Conservation (phyloP, 2,797 vertebrate genomes). For the Rachycentron canadum region DNA sequence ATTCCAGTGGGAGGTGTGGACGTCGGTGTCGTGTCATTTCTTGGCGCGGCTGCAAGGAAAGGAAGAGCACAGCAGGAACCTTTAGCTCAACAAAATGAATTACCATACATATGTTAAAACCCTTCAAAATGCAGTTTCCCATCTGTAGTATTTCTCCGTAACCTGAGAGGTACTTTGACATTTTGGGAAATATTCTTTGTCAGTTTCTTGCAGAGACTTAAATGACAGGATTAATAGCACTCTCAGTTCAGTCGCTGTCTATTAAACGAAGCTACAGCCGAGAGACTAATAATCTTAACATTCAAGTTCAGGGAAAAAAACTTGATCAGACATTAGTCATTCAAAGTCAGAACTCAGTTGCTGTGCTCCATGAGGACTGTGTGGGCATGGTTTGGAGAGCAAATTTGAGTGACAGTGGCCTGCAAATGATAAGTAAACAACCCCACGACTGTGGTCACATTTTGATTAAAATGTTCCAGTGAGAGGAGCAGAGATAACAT, state of each 20-base stretch:
- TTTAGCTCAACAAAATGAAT: background rate
- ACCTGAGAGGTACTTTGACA: background rate
- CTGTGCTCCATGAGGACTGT: background rate
- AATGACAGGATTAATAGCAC: background rate
- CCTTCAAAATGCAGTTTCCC: background rate
- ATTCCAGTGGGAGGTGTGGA: conserved; percentile 43
- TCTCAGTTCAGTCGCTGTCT: background rate
- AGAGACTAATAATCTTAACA: background rate
- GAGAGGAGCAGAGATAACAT: background rate
- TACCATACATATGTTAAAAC: background rate
- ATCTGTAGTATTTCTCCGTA: background rate
- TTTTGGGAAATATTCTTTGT: background rate
- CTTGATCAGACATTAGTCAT: background rate
- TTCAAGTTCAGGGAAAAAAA: background rate
- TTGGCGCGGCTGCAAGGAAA: conserved; percentile 56
- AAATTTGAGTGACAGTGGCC: background rate
- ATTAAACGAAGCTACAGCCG: background rate
- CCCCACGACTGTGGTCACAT: background rate
- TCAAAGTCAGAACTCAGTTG: background rate
- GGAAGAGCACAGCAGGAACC: background rate
- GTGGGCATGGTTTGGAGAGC: background rate
- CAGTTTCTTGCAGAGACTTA: background rate
- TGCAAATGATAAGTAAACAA: background rate
- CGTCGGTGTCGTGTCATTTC: conserved; percentile 39
- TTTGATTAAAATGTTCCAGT: background rate